Conservation (phyloP, 2,797 vertebrate species). For the Propithecus perrieri region DNA sequence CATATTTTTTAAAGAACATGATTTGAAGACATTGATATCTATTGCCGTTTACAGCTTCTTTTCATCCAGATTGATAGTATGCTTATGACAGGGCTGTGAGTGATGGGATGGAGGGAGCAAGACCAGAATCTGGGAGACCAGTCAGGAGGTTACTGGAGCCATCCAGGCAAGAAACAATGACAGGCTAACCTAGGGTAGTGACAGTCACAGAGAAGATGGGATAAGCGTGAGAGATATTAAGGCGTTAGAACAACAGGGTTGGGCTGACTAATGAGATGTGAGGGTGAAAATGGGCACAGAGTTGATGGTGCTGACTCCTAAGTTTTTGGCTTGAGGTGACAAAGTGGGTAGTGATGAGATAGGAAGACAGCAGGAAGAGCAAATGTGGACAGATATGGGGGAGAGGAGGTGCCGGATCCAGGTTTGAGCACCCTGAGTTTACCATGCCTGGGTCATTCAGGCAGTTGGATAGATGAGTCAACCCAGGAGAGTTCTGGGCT, state of each 20-base stretch:
- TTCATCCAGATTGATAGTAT: slow-evolving; percentile 66
- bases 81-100: slow-evolving; percentile 37
- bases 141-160: not conserved
- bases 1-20: slow-evolving; percentile 69
- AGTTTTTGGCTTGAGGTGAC: not conserved
- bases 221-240: not conserved
- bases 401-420: not conserved
- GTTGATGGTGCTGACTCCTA: not conserved
- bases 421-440: not conserved
- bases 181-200: not conserved
- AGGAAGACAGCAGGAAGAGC: not conserved
- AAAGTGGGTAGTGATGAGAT: not conserved
- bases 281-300: not conserved
- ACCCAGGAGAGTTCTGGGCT: not conserved
- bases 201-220: not conserved
- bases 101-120: slow-evolving; percentile 24
- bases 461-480: not conserved
- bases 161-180: slow-evolving; percentile 24
- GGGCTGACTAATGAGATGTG: not conserved
- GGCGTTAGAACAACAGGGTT: not conserved
- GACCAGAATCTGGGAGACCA: not conserved
- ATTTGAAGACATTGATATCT: slow-evolving; percentile 72
- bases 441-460: not conserved
- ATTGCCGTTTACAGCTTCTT: slow-evolving; percentile 57
- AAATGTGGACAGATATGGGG: not conserved